Base-by-base conservation (phyloP, 1,140 invertebrate genomes). In the Drosophila teissieri region DNA sequence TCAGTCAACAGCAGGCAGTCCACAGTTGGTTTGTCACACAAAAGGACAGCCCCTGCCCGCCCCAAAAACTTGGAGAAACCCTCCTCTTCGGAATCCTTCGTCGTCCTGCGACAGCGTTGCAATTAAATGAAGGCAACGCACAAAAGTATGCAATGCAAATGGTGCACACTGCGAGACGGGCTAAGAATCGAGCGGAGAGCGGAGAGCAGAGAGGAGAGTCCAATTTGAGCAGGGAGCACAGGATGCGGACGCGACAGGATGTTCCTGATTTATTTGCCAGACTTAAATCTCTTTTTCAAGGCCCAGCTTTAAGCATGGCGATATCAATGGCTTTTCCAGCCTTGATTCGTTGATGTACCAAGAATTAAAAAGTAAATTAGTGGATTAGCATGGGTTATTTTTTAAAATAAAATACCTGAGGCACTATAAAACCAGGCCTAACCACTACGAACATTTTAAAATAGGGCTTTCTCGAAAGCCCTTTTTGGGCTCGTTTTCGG, bases 101-200 rank as follows among this genome's bases (percentile, higher is more conserved):
- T 61, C 67, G 48, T 61, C 64, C 64, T 42, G 60, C 61, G 42
- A 54, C 65, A 60, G 64, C 70, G 60, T 63, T 84, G 81, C 83
- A 86, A 86, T 88, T 88, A 88, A 86, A 83, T 76, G 72, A 75
- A 86, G 70, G 75, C 79, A 68, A 65, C 45, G 60, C 72, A 75
- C 72, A 75, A 67, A 74, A 67, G 61, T 76, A 75, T 75, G 61
- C 72, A 53, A 76, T 76, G 73, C 72, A 83, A 83, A 84, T 73
- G 76, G 52, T 46, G 31, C 52, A 69, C 57, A 56, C 60, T 67
- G 60, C 51, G 45, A 58, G 37, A 11, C 37, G 36, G 34, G 48
- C 64, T 77, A 62, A 69, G 69, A 77, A 69, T 77, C 69, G 56
- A 77, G 55, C 63, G 55, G 15, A 40, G n/a, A 37, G 36, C n/a